A percentile compares a stretch with the other conserved stretches of the same genome.
Evolutionary conservation across 2,888 invertebrate species (phyloP).

Genomic region (Carabus problematicus): DNA sequence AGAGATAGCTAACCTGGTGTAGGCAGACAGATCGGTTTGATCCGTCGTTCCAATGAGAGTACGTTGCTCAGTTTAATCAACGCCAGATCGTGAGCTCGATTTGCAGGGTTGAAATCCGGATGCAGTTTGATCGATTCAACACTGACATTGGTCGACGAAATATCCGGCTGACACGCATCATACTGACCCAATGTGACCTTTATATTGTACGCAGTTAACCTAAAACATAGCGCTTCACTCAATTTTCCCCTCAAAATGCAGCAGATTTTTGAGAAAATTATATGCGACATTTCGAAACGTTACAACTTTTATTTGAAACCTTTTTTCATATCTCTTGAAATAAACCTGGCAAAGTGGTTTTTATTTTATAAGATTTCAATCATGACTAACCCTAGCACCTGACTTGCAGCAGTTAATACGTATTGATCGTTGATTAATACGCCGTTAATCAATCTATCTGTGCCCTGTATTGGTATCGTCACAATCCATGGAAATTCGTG

Average conservation of each 20-base stretch:
- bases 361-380: too few relatives aligned
- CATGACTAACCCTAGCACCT: conserved; percentile 61
- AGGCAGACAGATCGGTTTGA: conserved; percentile 68
- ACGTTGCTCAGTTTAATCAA: conserved; percentile 63
- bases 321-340: background rate
- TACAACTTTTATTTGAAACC: background rate
- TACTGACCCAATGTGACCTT: conserved; percentile 65
- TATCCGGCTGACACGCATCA: conserved; percentile 62
- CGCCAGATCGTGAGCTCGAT: conserved; percentile 66
- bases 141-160: conserved; percentile 61
- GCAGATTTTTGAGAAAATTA: too few relatives aligned
- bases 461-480: conserved; percentile 58
- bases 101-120: conserved; percentile 63
- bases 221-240: conserved; percentile 47
- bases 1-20: conserved; percentile 57
- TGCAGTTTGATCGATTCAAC: conserved; percentile 63
- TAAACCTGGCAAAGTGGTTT: background rate
- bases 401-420: conserved; percentile 64
- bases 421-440: conserved; percentile 67
- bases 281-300: background rate
- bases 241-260: background rate
- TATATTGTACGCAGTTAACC: conserved; percentile 58
- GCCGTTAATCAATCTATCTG: conserved; percentile 56
- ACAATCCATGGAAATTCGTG: conserved; percentile 68
- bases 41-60: conserved; percentile 60